Evolutionary conservation across 2,797 vertebrate species (phyloP), one percentile per base, ranked within the genome.

Genomic region (Columba guinea): DNA sequence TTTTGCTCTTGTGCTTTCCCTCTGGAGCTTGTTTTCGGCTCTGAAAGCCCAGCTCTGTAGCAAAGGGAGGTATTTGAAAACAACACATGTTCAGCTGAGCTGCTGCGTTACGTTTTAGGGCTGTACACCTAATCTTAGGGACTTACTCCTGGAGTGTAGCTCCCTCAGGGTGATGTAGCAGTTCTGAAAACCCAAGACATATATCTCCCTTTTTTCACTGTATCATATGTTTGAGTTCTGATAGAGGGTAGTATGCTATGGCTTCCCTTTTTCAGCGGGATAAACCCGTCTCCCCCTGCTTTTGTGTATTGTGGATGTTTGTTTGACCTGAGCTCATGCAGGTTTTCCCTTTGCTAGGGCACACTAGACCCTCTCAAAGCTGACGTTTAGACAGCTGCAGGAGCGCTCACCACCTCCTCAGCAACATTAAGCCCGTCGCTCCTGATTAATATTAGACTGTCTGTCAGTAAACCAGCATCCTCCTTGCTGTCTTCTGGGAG

Each of bases 11-110:
- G 81, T 90, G 65, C 62, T 89, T 91, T 94, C 69, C 90, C 93
- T 93, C 90, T 94, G 93, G 49, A 94, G 74, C 73, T 92, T 95
- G 76, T 91, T 96, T 96, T 95, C 96, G 1, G 82, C 75, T 94
- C 64, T 76, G 78, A 92, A 91, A 94, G 75, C 70, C 77, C 87
- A 46, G 70, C 53, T 74, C 93, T 27, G 2, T 39, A 32, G 90
- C 58, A 69, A 69, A 74, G 52, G 81, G 75, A 90, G 68, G 15
- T 78, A 73, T 77, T 90, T 87, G 96, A 85, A 92, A 92, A 73
- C 49, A 89, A 78, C 92, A 87, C 81, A 26, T 70, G 86, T 87
- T 95, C 84, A 64, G 46, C 76, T 85, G 37, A 93, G 34, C 77
- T 70, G 12, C 92, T 93, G 49, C 83, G 87, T 5, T 87, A 68